Conservation (phyloP, 2,888 invertebrate genomes). For the Habrosyne pyritoides region DNA sequence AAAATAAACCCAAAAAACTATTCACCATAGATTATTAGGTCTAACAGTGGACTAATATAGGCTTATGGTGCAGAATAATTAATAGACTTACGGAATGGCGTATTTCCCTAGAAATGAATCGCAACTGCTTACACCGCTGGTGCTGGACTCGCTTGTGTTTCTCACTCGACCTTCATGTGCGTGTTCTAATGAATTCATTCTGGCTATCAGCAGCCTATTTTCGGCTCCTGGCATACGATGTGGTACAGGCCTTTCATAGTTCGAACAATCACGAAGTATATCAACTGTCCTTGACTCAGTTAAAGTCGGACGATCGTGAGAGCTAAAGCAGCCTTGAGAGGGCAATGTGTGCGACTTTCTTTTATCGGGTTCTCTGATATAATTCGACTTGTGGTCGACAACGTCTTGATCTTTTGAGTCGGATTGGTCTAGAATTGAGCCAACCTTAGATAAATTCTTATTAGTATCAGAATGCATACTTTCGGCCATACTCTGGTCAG, state of each 20-base stretch:
- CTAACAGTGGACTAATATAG: background rate
- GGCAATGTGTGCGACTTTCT: constrained; percentile 84
- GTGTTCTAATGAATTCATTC: constrained; percentile 73
- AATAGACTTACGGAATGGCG: constrained; percentile 78
- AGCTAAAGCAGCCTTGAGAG: constrained; percentile 72
- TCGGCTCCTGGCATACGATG: constrained; percentile 53
- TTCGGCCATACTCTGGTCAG: constrained; percentile 73
- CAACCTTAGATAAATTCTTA: constrained; percentile 47
- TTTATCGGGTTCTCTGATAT: constrained; percentile 57
- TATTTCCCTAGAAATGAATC: constrained; percentile 88
- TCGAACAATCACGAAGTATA: constrained; percentile 71
- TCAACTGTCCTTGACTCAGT: constrained; percentile 89
- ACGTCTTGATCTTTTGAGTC: constrained; percentile 59
- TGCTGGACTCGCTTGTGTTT: constrained; percentile 88
- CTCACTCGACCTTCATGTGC: constrained; percentile 72
- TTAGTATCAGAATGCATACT: constrained; percentile 67
- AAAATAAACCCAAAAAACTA: background rate
- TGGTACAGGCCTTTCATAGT: constrained; percentile 57
- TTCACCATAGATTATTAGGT: background rate
- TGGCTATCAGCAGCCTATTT: constrained; percentile 57
- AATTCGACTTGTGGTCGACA: constrained; percentile 52
- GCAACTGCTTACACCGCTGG: constrained; percentile 92
- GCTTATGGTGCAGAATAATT: background rate
- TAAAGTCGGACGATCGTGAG: constrained; percentile 86
- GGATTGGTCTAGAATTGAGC: constrained; percentile 47